Conservation (phyloP, 2,113 vertebrate genomes). For the Cryptomyrus ogoouensis region DNA sequence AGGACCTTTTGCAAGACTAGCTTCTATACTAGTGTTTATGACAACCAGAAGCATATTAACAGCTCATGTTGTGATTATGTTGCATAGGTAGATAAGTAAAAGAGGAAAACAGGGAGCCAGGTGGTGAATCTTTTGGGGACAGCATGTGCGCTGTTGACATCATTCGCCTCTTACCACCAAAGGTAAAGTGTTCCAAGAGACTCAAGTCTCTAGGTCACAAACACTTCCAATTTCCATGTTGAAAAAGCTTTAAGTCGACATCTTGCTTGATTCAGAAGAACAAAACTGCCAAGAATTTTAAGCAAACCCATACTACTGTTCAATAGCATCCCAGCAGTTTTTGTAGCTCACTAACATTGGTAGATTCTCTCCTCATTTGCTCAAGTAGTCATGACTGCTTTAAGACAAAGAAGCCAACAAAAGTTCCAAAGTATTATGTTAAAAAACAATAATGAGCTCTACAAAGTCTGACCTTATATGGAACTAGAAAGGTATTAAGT, state of each 20-base stretch:
- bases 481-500: not conserved
- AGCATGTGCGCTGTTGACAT: constrained; percentile 15
- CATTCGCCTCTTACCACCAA: constrained; percentile 13
- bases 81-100: constrained; percentile 53
- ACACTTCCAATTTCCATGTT: not conserved
- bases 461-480: not conserved
- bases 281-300: not conserved
- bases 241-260: not conserved
- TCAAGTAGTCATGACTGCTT: constrained; percentile 1
- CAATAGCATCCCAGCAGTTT: not conserved
- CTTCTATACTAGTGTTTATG: constrained; percentile 25
- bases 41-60: constrained; percentile 35
- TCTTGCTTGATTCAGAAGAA: not conserved
- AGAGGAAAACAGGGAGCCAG: constrained; percentile 22
- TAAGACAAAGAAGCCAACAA: not conserved
- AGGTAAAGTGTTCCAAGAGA: not conserved
- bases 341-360: not conserved
- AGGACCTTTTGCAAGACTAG: constrained; percentile 36
- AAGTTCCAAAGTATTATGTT: not conserved
- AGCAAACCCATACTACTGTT: not conserved
- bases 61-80: constrained; percentile 40
- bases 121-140: constrained; percentile 28
- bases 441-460: not conserved
- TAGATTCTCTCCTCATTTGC: not conserved
- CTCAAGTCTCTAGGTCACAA: not conserved